Percentiles rank a stretch among this genome's conserved stretches.
These are phyloP conservation scores for Palythoa caribaeorum DNA, from an alignment of 92 coral and sea anemone species.

Conservation along the genomic window DNA sequence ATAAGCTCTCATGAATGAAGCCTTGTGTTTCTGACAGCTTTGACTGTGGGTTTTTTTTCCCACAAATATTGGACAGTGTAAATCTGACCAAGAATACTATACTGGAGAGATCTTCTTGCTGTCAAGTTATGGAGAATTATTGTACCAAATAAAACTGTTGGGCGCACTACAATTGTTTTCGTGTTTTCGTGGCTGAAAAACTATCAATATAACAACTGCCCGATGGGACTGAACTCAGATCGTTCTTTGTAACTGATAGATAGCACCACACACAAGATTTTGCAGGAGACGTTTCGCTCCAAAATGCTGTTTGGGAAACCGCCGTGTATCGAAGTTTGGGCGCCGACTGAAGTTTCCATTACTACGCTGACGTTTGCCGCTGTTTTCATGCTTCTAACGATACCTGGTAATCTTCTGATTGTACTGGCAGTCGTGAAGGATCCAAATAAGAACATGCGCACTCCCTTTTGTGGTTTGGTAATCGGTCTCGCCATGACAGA, in stretches of 20 bases:
- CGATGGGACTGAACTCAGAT: too few relatives aligned
- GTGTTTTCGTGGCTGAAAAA: background rate
- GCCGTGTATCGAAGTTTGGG: slow-evolving; percentile 81
- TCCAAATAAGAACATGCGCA: slow-evolving; percentile 78
- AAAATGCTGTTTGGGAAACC: slow-evolving; percentile 78
- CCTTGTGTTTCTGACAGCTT: background rate
- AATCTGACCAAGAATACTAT: background rate
- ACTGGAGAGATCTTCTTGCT: background rate
- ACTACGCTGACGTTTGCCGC: slow-evolving; percentile 75
- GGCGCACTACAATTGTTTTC: background rate
- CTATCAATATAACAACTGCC: background rate
- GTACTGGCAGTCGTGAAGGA: slow-evolving; percentile 77
- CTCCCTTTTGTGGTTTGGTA: slow-evolving; percentile 74
- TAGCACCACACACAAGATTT: background rate
- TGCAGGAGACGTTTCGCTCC: background rate
- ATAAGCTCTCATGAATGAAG: background rate
- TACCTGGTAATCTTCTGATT: slow-evolving; percentile 81
- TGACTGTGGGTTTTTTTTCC: background rate
- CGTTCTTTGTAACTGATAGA: background rate
- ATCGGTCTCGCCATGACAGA: slow-evolving; percentile 84
- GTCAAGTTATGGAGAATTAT: background rate
- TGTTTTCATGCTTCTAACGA: slow-evolving; percentile 75
- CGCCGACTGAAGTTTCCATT: slow-evolving; percentile 78
- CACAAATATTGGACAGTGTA: background rate
- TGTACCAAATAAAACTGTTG: background rate